Evolutionary conservation across 2,797 vertebrate species (phyloP).

Genomic region (Cebuella pygmaea): DNA sequence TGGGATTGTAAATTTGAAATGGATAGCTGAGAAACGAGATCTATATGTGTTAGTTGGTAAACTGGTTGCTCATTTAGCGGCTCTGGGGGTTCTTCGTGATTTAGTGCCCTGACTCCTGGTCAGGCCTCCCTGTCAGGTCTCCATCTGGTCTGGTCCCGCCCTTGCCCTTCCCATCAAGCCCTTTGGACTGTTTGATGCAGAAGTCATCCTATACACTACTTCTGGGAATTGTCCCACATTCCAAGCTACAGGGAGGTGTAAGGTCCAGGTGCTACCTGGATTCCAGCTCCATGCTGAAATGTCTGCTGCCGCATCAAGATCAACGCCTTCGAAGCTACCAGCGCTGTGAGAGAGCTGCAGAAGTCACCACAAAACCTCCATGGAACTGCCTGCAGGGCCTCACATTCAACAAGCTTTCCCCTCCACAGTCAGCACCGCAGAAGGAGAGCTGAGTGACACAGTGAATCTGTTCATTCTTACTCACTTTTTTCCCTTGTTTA

Average conservation of each 20-base stretch:
- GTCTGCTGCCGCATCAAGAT: neutral
- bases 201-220: neutral
- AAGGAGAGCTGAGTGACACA: neutral
- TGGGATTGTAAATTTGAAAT: neutral
- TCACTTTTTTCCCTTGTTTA: neutral
- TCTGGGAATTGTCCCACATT: neutral
- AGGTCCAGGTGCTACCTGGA: neutral
- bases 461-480: neutral
- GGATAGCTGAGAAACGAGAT: neutral
- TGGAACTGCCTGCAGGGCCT: neutral
- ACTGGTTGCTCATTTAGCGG: neutral
- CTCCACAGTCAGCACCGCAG: fast-evolving
- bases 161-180: neutral
- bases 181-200: neutral
- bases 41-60: neutral
- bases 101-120: neutral
- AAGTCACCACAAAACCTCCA: neutral
- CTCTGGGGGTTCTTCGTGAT: neutral
- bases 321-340: neutral
- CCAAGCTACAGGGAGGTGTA: fast-evolving
- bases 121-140: fast-evolving
- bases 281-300: neutral
- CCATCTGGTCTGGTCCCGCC: fast-evolving
- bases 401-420: neutral
- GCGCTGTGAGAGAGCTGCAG: neutral